Base-by-base conservation (phyloP, 35 echinoderm and acorn worm genomes). In the Ptychodera flava region DNA sequence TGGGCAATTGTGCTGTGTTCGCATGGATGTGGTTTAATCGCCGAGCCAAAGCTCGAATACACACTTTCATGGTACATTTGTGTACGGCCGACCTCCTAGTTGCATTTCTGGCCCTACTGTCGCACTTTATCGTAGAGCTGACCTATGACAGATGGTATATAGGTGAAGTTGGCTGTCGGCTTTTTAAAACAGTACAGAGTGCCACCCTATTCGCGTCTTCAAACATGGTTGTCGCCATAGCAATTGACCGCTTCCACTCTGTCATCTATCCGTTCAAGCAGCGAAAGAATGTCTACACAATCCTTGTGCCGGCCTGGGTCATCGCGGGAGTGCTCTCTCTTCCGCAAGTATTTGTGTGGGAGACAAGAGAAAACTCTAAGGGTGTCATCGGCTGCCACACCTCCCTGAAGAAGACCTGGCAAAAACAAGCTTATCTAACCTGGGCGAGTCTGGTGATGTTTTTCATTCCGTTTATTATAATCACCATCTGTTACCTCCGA, bases 81-180 rank as follows among this genome's bases (percentile, higher is more conserved):
- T 91, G 91, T 0, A 97, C 91, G 78, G 94, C 94, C 28, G 94
- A 97, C 78, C 86, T 97, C 0, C 76, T 87, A 29, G 94, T 97
- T 1, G 90, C 91, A 80, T 88, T 97, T 64, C 93, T 97, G 38
- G 92, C 86, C 28, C 93, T 97, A 16, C 45, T 97, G 33, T 80
- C 91, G 0, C 88, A 87, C 15, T 82, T 80, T 37, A 29, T 93
- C 36, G 85, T 97, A 1, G 38, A 82, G 45, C 85, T 88, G 77
- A 33, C 82, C 30, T 30, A 77, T 16, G 45, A 22, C 45, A 64
- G 45, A 64, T 64, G 45, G 45, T 22, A 12, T 6, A 84, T 89
- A 31, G 82, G 88, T 22, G 86, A 91, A 77, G 64, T 86, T 64
- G 37, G 88, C 79, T 97, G 94, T 80, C 93, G 93, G 87, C 79